Conservation (phyloP, 2,797 vertebrate genomes). For the Hypotaenidia okinawae region DNA sequence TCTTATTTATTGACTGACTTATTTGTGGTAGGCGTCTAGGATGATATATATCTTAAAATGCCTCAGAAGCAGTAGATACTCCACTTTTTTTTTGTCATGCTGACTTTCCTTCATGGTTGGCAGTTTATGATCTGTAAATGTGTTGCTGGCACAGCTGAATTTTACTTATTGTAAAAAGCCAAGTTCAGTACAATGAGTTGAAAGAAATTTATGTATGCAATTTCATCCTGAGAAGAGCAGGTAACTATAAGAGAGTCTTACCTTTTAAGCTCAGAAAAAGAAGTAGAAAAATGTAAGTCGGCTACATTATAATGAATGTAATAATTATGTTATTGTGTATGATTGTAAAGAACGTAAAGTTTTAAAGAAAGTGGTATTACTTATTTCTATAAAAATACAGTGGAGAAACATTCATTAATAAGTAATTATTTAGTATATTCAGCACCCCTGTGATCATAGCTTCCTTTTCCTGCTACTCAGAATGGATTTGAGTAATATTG, state of each 20-base stretch:
- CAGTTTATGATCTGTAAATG: neutral
- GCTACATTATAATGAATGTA: neutral
- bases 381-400: neutral
- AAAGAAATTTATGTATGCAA: neutral
- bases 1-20: constrained; percentile 11
- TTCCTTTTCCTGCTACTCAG: neutral
- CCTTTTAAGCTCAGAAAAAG: no score
- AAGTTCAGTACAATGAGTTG: neutral
- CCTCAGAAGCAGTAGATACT: neutral
- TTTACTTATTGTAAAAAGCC: neutral
- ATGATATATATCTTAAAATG: neutral
- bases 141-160: neutral
- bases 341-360: no score
- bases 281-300: neutral
- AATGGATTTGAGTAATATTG: neutral
- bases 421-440: neutral
- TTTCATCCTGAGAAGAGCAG: neutral
- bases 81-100: neutral
- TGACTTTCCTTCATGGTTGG: neutral
- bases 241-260: neutral
- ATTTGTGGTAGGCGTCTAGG: neutral
- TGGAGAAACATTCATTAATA: neutral
- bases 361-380: neutral
- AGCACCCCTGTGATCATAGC: neutral
- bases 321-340: neutral